phyloP scores from a whole-genome alignment of 2,888 invertebrate species.

The Agrochola lychnidis region DNA sequence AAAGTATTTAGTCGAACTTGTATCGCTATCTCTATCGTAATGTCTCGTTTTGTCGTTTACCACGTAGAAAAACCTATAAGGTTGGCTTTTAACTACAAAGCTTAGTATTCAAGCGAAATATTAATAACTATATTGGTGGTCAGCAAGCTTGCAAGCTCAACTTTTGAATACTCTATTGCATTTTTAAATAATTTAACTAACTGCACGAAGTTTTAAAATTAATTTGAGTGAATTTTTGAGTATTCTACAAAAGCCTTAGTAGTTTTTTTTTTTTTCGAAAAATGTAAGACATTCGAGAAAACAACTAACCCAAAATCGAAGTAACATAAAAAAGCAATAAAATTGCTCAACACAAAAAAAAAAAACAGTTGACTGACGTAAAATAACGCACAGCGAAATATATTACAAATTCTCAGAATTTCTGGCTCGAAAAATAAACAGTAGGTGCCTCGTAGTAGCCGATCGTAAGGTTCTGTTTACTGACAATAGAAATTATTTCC shows the following conservation, averaged over 20 bases:
- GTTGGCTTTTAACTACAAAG: not conserved
- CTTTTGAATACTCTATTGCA: not conserved
- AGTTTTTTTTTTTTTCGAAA: not conserved
- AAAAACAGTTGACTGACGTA: constrained; percentile 44
- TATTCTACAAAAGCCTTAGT: not conserved
- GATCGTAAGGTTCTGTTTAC: constrained; percentile 79
- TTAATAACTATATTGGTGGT: not conserved
- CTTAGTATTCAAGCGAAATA: not conserved
- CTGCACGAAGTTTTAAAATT: not conserved
- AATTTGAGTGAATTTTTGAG: not conserved
- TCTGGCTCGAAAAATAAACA: constrained; percentile 68
- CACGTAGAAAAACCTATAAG: not conserved
- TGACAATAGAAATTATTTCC: constrained; percentile 88
- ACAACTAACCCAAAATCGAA: not conserved
- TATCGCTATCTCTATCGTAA: not conserved
- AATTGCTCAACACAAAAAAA: constrained; percentile 22
- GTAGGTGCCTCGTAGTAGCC: constrained; percentile 69
- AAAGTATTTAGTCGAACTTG: not conserved
- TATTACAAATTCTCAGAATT: constrained; percentile 51
- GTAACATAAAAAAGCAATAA: constrained; percentile 29
- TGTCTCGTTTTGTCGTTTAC: not conserved
- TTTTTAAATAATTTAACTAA: not conserved
- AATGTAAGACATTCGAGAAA: not conserved
- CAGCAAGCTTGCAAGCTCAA: not conserved
- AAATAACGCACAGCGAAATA: constrained; percentile 35